Percentiles rank a stretch among this genome's conserved stretches.
These are phyloP conservation scores for Drosophila virilis DNA, from an alignment of 1,140 invertebrate genomes.

Conservation along the genomic window DNA sequence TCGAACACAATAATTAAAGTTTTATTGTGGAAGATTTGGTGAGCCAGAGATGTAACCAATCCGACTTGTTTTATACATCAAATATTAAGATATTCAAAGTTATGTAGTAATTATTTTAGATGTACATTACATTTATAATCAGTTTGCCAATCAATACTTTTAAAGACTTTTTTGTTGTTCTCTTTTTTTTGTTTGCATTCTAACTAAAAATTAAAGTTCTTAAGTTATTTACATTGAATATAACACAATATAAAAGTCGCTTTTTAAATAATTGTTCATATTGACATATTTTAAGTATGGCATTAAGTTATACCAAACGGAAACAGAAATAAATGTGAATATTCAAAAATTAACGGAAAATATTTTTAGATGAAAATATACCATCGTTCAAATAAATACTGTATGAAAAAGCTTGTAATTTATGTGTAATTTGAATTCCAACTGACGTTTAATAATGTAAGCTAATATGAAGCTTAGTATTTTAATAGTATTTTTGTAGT, in stretches of 20 bases:
- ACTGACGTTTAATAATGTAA: no score
- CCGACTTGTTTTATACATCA: background rate
- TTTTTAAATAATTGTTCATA: no score
- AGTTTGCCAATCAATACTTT: background rate
- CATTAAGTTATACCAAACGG: no score
- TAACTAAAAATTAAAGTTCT: background rate
- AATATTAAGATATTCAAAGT: background rate
- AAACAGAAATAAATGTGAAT: no score
- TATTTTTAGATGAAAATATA: no score
- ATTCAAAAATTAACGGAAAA: no score
- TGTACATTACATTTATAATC: background rate
- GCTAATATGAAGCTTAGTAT: background rate
- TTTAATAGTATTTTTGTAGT: constrained; percentile 2
- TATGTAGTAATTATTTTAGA: background rate
- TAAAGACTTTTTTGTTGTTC: background rate
- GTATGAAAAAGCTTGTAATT: no score
- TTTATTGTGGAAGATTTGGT: background rate
- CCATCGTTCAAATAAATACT: no score
- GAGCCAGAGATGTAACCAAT: background rate
- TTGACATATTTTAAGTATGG: no score
- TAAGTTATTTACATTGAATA: background rate
- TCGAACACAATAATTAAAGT: constrained; percentile 6
- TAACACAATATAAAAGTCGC: background rate
- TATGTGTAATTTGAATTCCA: no score
- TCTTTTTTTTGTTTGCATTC: background rate